phyloP scores from a whole-genome alignment of 2,797 vertebrate species.

The Xiphophorus birchmanni region DNA sequence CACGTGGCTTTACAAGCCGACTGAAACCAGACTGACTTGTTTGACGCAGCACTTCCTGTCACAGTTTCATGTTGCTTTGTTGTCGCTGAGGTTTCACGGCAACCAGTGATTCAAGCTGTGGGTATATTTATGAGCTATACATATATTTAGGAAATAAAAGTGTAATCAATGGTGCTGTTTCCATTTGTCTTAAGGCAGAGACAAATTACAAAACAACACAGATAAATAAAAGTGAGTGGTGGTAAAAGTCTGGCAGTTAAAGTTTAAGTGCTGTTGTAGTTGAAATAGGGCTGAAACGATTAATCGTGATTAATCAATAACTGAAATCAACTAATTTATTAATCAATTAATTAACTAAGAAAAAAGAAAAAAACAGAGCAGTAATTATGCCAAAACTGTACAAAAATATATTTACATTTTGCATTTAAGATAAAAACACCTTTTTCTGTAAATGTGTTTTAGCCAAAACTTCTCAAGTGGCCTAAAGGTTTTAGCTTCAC shows the following conservation, averaged over 20 bases:
- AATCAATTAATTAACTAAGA: too few species aligned
- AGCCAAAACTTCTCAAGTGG: too few species aligned
- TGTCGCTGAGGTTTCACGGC: constrained; percentile 1
- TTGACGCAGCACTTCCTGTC: constrained; percentile 24
- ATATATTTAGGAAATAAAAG: background rate
- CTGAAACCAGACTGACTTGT: background rate
- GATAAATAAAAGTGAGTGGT: background rate
- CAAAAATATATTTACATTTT: too few species aligned
- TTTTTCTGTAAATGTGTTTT: too few species aligned
- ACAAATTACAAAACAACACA: background rate
- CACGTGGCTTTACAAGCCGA: background rate
- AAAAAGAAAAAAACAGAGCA: too few species aligned
- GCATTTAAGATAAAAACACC: too few species aligned
- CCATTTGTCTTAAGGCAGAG: background rate
- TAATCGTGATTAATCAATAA: too few species aligned
- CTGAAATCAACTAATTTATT: too few species aligned
- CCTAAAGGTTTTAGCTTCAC: too few species aligned
- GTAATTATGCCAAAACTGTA: too few species aligned
- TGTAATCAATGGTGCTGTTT: background rate
- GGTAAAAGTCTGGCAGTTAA: background rate
- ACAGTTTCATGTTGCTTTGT: background rate
- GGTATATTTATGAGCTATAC: background rate
- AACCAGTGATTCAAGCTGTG: background rate
- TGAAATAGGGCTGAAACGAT: too few species aligned
- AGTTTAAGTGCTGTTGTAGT: background rate